Evolutionary conservation across 2,113 vertebrate species (phyloP).

Genomic region (Pardalotus punctatus): DNA sequence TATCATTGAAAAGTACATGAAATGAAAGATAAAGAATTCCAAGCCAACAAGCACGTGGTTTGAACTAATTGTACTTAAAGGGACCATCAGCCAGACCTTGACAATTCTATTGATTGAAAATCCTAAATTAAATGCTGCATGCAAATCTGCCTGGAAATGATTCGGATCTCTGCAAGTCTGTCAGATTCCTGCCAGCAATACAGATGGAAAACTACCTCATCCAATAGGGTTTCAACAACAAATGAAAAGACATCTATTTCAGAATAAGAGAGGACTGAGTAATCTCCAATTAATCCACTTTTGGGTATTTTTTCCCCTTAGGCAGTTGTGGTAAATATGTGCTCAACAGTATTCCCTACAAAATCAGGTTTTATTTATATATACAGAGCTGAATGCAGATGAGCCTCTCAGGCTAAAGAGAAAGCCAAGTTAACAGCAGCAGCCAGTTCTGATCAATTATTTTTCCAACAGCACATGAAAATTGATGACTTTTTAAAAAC

Average conservation of each 20-base stretch:
- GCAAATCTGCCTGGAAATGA: conserved; percentile 16
- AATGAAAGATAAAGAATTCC: neutral
- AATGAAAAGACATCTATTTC: neutral
- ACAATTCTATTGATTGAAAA: conserved; percentile 38
- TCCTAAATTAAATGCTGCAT: conserved; percentile 8
- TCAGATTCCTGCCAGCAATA: neutral
- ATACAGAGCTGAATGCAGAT: neutral
- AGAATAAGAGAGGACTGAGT: neutral
- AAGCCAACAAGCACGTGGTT: neutral
- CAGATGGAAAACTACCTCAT: neutral
- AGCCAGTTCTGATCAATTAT: neutral
- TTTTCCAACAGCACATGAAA: conserved; percentile 2
- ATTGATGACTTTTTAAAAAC: neutral
- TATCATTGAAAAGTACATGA: neutral
- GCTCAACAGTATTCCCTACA: neutral
- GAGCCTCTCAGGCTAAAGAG: neutral
- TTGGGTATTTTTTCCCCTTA: neutral
- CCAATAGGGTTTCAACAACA: neutral
- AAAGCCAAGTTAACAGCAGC: neutral
- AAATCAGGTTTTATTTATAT: conserved; percentile 2
- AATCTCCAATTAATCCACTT: neutral
- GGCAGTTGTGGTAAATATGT: neutral
- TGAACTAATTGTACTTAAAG: conserved; percentile 2
- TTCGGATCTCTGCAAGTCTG: neutral
- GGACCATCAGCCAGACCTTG: neutral